phyloP scores from a whole-genome alignment of 2,888 invertebrate species.

The Pseudolycoriella hygida region DNA sequence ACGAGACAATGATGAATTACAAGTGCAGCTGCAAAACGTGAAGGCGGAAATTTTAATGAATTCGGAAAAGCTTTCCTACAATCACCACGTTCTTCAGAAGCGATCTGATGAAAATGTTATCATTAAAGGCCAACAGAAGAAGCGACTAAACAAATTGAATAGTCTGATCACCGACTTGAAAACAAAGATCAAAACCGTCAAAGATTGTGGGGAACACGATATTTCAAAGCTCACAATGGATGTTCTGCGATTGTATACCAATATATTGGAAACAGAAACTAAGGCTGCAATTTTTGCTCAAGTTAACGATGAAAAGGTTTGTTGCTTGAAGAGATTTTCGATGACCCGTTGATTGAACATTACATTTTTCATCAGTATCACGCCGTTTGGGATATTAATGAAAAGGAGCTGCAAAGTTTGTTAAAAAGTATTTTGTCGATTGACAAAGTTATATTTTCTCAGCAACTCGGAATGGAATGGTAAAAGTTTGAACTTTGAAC shows the following conservation, averaged over 20 bases:
- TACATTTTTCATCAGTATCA: conserved; percentile 14
- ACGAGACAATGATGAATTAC: conserved; percentile 50
- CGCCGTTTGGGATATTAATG: conserved; percentile 44
- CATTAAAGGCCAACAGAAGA: conserved; percentile 60
- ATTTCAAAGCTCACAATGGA: conserved; percentile 50
- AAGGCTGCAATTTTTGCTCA: conserved; percentile 48
- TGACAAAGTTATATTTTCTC: conserved; percentile 42
- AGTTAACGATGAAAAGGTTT: conserved; percentile 42
- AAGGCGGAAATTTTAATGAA: conserved; percentile 70
- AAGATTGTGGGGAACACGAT: conserved; percentile 43
- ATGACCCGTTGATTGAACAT: conserved; percentile 8
- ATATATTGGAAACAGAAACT: conserved; percentile 48
- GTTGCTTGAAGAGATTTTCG: not conserved
- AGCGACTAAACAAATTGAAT: conserved; percentile 56
- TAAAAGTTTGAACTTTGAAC: too few relatives aligned
- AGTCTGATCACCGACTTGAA: conserved; percentile 50
- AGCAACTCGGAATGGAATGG: conserved; percentile 41
- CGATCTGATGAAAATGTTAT: conserved; percentile 75
- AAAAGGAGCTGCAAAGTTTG: conserved; percentile 30
- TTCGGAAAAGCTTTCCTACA: conserved; percentile 79
- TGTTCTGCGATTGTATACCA: conserved; percentile 43
- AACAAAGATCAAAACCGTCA: conserved; percentile 44
- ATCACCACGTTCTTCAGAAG: conserved; percentile 70
- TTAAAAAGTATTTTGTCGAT: conserved; percentile 35
- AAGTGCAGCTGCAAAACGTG: conserved; percentile 59